Evolutionary conservation across 2,113 vertebrate species (phyloP).

Genomic region (Datnioides undecimradiatus): DNA sequence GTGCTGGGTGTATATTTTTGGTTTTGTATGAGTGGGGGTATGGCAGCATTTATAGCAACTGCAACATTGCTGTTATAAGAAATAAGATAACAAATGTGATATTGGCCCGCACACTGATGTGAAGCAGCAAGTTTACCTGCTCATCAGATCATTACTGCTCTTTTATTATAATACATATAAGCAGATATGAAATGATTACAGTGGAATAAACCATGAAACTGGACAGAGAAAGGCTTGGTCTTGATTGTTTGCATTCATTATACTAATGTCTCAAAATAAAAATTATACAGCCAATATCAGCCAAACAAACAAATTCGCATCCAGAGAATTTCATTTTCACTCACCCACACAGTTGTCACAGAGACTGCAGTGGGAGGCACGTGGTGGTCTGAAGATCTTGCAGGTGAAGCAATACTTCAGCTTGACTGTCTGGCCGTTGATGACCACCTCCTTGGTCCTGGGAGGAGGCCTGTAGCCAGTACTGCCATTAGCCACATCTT

Average conservation of each 20-base stretch:
- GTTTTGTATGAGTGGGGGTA: neutral
- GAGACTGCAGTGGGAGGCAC: slow-evolving; percentile 98
- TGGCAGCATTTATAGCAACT: neutral
- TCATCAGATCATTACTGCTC: neutral
- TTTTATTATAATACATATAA: neutral
- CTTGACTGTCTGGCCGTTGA: slow-evolving; percentile 97
- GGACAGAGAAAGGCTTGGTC: neutral
- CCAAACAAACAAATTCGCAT: neutral
- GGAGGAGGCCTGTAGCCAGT: slow-evolving; percentile 95
- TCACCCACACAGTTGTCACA: slow-evolving; percentile 99
- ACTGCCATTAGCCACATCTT: slow-evolving; percentile 94
- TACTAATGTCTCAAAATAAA: neutral
- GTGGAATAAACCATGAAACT: neutral
- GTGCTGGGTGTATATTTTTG: neutral
- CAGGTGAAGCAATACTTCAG: slow-evolving; percentile 99
- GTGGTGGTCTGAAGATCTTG: slow-evolving; percentile 98
- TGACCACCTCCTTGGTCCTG: slow-evolving; percentile 95
- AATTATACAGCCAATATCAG: neutral
- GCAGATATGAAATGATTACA: neutral
- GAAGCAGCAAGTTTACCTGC: too few species aligned
- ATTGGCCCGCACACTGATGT: neutral
- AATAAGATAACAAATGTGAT: neutral
- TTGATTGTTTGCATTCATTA: neutral
- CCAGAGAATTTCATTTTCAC: slow-evolving; percentile 23
- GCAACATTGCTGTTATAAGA: neutral